Evolutionary conservation across 2,888 invertebrate species (phyloP).

Genomic region (Resseliella maxima): DNA sequence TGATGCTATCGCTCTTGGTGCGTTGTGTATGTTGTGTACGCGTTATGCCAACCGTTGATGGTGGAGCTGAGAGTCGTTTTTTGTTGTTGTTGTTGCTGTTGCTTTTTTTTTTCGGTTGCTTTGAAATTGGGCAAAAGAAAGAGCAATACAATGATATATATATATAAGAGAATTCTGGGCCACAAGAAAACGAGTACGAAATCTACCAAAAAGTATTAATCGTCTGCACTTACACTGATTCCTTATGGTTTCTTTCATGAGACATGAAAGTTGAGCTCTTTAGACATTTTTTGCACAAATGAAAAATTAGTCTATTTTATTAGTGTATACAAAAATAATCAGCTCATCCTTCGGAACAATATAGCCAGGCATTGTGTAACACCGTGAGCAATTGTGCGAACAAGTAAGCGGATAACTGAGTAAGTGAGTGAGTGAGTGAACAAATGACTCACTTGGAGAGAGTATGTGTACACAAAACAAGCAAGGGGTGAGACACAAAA

Average conservation of each 20-base stretch:
- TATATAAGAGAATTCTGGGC: background rate
- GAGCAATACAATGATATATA: background rate
- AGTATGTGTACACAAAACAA: background rate
- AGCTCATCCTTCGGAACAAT: constrained; percentile 26
- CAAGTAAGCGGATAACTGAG: too few relatives aligned
- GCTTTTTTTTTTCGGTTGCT: background rate
- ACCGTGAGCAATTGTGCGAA: too few relatives aligned
- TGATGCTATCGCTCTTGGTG: background rate
- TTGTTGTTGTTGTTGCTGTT: background rate
- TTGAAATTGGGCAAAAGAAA: background rate
- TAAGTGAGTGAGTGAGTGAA: too few relatives aligned
- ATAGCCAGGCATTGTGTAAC: background rate
- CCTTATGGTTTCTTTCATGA: constrained; percentile 4
- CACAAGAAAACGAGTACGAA: background rate
- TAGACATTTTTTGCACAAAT: constrained; percentile 30
- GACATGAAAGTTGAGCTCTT: constrained; percentile 40
- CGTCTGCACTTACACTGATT: constrained; percentile 41
- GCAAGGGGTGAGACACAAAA: background rate
- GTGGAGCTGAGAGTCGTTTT: too few relatives aligned
- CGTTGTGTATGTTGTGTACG: background rate
- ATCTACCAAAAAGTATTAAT: constrained; percentile 41
- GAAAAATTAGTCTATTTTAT: constrained; percentile 51
- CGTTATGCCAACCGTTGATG: too few relatives aligned
- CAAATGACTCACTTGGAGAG: too few relatives aligned
- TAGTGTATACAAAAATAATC: constrained; percentile 27